Conservation (phyloP, 2,888 invertebrate genomes). For the Cheilosia soror region DNA sequence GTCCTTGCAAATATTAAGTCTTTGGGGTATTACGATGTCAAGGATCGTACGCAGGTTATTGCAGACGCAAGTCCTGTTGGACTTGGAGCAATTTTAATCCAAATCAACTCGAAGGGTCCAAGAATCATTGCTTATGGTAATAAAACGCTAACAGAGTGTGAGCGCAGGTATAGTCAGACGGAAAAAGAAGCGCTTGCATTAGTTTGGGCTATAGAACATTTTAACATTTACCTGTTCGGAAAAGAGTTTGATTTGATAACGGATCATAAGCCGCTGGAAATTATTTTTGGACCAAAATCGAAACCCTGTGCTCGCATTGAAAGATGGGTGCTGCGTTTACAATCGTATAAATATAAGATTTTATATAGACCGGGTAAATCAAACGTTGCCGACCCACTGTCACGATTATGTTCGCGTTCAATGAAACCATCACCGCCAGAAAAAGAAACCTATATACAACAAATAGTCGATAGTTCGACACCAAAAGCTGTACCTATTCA, state of each 20-base stretch:
- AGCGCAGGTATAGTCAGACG: constrained; percentile 76
- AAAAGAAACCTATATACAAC: constrained; percentile 22
- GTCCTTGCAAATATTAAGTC: constrained; percentile 38
- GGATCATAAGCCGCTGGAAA: constrained; percentile 79
- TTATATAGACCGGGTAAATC: constrained; percentile 73
- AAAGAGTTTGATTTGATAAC: constrained; percentile 79
- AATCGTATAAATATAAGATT: constrained; percentile 75
- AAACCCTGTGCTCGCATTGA: constrained; percentile 77
- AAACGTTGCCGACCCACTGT: constrained; percentile 79
- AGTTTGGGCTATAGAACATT: constrained; percentile 21
- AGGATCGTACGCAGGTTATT: constrained; percentile 76
- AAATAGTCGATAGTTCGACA: constrained; percentile 33
- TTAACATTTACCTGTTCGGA: constrained; percentile 81
- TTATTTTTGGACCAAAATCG: constrained; percentile 75
- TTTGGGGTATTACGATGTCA: constrained; percentile 78
- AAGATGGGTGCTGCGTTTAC: constrained; percentile 77
- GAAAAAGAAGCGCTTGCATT: constrained; percentile 78
- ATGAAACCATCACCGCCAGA: neutral
- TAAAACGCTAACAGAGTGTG: constrained; percentile 79
- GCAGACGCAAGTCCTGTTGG: constrained; percentile 80
- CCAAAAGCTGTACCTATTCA: constrained; percentile 24
- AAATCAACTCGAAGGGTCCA: constrained; percentile 72
- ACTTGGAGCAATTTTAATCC: constrained; percentile 78
- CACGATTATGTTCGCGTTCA: constrained; percentile 56
- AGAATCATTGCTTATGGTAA: constrained; percentile 82